Evolutionary conservation across 2,113 vertebrate species (phyloP).

Genomic region (Menura novaehollandiae): DNA sequence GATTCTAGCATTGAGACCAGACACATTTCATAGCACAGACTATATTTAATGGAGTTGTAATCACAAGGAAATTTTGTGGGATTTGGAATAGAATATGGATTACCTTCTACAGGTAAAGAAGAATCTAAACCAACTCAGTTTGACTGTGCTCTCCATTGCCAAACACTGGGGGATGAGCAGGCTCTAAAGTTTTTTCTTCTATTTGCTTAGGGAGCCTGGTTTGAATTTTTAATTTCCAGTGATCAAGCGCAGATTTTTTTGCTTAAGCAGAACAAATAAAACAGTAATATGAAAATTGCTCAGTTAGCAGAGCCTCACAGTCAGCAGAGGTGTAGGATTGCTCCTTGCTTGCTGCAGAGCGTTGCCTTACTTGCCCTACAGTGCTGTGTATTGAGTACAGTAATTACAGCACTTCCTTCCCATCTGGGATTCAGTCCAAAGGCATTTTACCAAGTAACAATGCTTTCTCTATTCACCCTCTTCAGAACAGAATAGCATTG

Average conservation of each 20-base stretch:
- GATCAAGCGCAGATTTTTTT: not conserved
- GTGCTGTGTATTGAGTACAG: conserved; percentile 23
- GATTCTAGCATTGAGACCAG: not conserved
- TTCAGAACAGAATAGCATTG: conserved; percentile 57
- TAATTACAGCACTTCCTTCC: conserved; percentile 57
- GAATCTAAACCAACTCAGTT: not conserved
- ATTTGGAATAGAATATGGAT: not conserved
- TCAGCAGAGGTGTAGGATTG: not conserved
- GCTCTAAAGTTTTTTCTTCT: not conserved
- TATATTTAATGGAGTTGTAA: not conserved
- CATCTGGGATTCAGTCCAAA: conserved; percentile 62
- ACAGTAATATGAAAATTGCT: not conserved
- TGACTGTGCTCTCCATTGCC: not conserved
- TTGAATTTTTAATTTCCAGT: conserved; percentile 33
- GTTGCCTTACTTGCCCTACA: conserved; percentile 30
- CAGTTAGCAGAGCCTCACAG: not conserved
- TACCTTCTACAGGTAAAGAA: not conserved
- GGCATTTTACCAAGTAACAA: conserved; percentile 59
- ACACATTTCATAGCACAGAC: not conserved
- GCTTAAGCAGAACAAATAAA: conserved; percentile 29
- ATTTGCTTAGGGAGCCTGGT: not conserved
- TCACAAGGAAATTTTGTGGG: not conserved
- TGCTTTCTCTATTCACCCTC: conserved; percentile 40
- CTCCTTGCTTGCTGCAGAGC: not conserved
- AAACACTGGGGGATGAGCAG: not conserved